Percentiles rank a stretch among this genome's conserved stretches.
Conservation (phyloP, 2,797 vertebrate genomes). For the Smutsia temminckii region DNA sequence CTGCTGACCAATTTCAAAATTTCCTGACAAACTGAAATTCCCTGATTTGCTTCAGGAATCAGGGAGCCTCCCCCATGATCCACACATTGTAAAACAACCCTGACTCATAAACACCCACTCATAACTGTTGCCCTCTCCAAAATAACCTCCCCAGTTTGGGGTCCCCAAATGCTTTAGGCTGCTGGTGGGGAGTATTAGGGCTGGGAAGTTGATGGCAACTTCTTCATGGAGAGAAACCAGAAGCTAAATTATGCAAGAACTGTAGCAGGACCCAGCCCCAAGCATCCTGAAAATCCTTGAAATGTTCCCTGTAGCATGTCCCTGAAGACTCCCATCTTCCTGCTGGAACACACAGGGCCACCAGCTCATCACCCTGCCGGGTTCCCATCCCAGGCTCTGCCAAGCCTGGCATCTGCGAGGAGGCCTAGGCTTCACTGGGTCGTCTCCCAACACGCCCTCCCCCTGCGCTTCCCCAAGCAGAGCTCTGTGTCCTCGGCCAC, state of each 20-base stretch:
- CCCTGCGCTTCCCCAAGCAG: background rate
- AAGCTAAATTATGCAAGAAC: background rate
- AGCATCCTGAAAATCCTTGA: background rate
- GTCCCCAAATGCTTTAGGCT: background rate
- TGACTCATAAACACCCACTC: background rate
- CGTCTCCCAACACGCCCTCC: fast-evolving
- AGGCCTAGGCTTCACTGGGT: background rate
- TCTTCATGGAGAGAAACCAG: background rate
- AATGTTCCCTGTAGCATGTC: background rate
- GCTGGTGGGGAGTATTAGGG: background rate
- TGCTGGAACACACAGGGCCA: background rate
- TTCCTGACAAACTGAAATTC: background rate
- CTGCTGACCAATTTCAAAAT: background rate
- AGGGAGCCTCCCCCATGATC: background rate
- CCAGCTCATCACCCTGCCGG: background rate
- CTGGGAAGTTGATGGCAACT: background rate
- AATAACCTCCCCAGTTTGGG: background rate
- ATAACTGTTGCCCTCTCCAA: background rate
- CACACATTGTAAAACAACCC: background rate
- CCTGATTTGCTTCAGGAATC: background rate
- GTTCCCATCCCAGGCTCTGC: background rate
- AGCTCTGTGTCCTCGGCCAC: background rate
- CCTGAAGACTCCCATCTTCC: background rate
- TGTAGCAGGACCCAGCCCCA: background rate
- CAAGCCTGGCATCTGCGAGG: background rate